These are phyloP conservation scores for Pseudomyrmex flavicornis DNA, from an alignment of 1,140 invertebrate genomes.

Conservation along the genomic window DNA sequence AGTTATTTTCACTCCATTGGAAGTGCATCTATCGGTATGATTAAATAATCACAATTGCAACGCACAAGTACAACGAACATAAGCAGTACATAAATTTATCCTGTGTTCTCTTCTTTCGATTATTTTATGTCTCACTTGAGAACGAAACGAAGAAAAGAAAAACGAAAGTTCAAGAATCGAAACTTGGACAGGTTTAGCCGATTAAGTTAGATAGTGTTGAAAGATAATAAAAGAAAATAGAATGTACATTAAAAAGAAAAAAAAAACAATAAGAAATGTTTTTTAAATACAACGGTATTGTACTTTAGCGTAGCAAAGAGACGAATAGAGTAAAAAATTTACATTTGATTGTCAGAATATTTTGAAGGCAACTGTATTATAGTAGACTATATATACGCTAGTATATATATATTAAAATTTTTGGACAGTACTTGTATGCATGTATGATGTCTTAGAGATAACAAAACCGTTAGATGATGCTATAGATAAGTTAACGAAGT, in stretches of 20 bases:
- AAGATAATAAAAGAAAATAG: not conserved
- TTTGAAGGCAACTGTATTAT: conserved; percentile 40
- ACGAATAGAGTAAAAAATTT: conserved; percentile 38
- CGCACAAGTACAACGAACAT: conserved; percentile 38
- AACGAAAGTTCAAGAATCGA: not conserved
- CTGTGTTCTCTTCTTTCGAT: not conserved
- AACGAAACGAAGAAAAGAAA: not conserved
- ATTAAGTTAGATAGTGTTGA: conserved; percentile 10
- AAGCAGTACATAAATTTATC: not conserved
- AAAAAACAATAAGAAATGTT: conserved; percentile 5
- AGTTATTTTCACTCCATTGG: not conserved
- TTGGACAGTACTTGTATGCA: conserved; percentile 28
- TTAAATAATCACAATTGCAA: conserved; percentile 14
- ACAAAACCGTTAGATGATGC: not conserved
- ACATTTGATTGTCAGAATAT: conserved; percentile 41
- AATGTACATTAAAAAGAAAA: conserved; percentile 7
- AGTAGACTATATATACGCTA: conserved; percentile 22
- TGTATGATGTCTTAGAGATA: not conserved
- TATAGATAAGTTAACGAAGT: not conserved
- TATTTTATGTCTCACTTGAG: not conserved
- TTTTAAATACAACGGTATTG: conserved; percentile 16
- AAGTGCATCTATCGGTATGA: too few relatives aligned
- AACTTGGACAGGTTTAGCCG: conserved; percentile 26
- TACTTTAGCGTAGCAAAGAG: conserved; percentile 39
- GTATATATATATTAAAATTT: conserved; percentile 31